Evolutionary conservation across 2,797 vertebrate genomes (phyloP), one percentile per base, ranked within the genome.

Genomic region (Sebastes iracundus): DNA sequence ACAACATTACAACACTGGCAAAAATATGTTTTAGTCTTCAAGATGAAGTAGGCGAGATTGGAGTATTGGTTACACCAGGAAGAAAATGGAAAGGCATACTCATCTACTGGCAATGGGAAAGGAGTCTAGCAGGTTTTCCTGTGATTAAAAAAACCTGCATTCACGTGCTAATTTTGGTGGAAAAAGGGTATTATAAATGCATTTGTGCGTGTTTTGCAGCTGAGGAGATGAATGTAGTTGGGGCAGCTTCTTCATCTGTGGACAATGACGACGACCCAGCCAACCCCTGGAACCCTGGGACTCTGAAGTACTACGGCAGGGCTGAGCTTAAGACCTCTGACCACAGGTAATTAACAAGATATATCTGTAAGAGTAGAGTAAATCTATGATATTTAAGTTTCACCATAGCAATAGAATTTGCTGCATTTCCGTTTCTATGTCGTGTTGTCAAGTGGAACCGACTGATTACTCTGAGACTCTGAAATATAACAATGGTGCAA

Each of bases 251-350:
- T 33, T 60, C 91, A 53, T 86, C 87, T 28, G 84, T 16, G 88
- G 96, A 96, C 82, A 95, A 93, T 6, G 96, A 96, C 77, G 97
- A 96, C 28, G 95, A 95, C 64, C 95, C 95, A 27, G 87, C 96
- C 22, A 74, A 96, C 25, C 94, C 95, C 0, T 99, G 98, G 98
- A 97, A 91, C 79, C 96, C 98, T 59, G 98, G 99, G 52, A 95
- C 94, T 33, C 94, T 99, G 82, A 95, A 98, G 89, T 98, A 98
- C 91, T 99, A 99, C 0, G 97, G 97, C 91, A 96, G 98, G 88
- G 98, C 98, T 2, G 99, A 99, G 92, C 96, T 99, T 10, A 99
- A 99, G 94, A 99, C 98, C 9, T 99, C 99, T 23, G 99, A 99
- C 93, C 99, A 99, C 75, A 98, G 99, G 99, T 99, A 93, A 81